Percentiles rank a stretch among this genome's conserved stretches.
These are phyloP conservation scores for Perca flavescens DNA, from an alignment of 2,113 vertebrate genomes.

Conservation along the genomic window DNA sequence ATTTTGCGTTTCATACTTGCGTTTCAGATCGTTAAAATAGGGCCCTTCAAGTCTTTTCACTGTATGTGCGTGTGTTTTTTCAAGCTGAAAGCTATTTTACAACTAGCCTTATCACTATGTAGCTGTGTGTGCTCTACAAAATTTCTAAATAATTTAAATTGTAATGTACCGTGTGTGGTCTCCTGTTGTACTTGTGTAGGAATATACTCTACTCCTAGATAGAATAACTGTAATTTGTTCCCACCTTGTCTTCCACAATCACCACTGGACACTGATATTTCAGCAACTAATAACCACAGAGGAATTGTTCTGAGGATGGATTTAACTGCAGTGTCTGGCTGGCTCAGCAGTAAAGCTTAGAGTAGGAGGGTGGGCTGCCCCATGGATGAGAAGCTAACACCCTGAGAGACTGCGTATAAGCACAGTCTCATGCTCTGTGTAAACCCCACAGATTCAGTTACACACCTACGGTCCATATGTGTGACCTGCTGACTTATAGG, in stretches of 20 bases:
- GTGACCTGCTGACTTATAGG: slow-evolving; percentile 1
- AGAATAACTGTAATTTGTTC: background rate
- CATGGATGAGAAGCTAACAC: slow-evolving; percentile 38
- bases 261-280: slow-evolving; percentile 25
- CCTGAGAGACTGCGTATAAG: slow-evolving; percentile 5
- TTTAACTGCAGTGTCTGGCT: slow-evolving; percentile 47
- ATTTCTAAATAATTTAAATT: background rate
- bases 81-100: background rate
- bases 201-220: background rate
- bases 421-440: slow-evolving; percentile 6
- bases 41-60: background rate
- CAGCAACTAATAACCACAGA: slow-evolving; percentile 36
- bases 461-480: slow-evolving; percentile 8
- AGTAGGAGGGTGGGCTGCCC: slow-evolving; percentile 26
- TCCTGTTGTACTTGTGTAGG: slow-evolving; percentile 8
- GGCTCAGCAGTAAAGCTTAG: slow-evolving; percentile 43
- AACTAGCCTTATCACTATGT: background rate
- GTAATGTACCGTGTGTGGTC: background rate
- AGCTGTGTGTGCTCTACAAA: background rate
- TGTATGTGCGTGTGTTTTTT: background rate
- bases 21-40: too few species aligned
- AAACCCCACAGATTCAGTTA: slow-evolving; percentile 48
- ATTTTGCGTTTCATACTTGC: too few species aligned
- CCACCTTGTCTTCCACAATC: slow-evolving; percentile 4
- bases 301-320: slow-evolving; percentile 33